phyloP scores from a whole-genome alignment of 2,888 invertebrate species.

The Drosophila borborema region DNA sequence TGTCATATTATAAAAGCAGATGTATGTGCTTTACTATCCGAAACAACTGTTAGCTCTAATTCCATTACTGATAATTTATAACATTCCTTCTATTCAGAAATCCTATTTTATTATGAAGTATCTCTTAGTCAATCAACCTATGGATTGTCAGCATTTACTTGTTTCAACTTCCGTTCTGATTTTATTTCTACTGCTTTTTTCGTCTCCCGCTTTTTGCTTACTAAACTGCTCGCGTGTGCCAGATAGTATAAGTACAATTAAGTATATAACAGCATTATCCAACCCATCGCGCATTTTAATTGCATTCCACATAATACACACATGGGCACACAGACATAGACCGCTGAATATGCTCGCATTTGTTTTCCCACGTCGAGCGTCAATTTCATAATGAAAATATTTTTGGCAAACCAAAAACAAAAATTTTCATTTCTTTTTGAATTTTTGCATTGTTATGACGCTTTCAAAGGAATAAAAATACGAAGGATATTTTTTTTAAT shows the following conservation, averaged over 20 bases:
- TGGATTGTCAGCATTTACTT: neutral
- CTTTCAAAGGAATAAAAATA: neutral
- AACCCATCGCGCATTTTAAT: conserved; percentile 71
- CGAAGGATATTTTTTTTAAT: neutral
- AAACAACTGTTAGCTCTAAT: neutral
- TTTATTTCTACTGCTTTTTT: conserved; percentile 20
- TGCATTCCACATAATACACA: conserved; percentile 59
- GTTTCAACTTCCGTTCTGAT: conserved; percentile 18
- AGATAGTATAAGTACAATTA: conserved; percentile 51
- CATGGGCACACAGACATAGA: conserved; percentile 12
- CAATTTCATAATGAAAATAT: conserved; percentile 57
- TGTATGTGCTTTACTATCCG: neutral
- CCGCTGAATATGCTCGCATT: conserved; percentile 25
- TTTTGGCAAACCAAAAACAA: conserved; percentile 28
- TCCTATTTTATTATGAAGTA: neutral
- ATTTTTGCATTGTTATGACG: neutral
- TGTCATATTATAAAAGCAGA: neutral
- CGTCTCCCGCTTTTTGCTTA: conserved; percentile 24
- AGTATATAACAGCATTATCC: conserved; percentile 57
- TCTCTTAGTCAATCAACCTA: neutral
- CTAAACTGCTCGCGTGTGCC: conserved; percentile 52
- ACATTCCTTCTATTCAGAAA: neutral
- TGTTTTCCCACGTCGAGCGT: conserved; percentile 31
- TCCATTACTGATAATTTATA: neutral
- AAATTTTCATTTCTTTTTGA: conserved; percentile 2